These are phyloP conservation scores for Polymixis lichenea DNA, from an alignment of 2,888 invertebrate species.

Conservation along the genomic window DNA sequence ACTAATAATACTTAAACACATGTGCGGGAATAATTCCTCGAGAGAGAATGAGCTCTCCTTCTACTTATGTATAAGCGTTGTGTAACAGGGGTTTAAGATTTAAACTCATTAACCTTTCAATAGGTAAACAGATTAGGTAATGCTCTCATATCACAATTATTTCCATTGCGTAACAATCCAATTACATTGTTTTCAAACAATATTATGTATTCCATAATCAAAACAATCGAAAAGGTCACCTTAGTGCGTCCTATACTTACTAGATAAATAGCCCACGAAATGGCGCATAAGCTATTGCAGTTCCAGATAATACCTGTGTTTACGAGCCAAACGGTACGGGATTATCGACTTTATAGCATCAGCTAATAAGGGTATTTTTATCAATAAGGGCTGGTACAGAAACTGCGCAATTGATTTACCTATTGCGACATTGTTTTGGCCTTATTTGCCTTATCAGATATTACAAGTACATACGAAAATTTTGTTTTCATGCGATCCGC, in stretches of 20 bases:
- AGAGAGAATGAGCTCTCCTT: too few species aligned
- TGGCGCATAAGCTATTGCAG: constrained; percentile 26
- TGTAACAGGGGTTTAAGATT: not conserved
- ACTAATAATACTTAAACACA: too few species aligned
- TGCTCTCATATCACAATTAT: not conserved
- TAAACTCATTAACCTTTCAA: constrained; percentile 1
- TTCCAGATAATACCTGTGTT: constrained; percentile 27
- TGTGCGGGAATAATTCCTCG: too few species aligned
- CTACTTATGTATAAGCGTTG: not conserved
- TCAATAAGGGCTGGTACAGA: constrained; percentile 39
- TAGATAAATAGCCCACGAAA: constrained; percentile 22
- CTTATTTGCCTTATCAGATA: constrained; percentile 60
- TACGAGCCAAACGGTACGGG: not conserved
- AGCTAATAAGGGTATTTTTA: constrained; percentile 27
- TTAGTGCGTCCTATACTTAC: constrained; percentile 14
- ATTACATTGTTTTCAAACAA: constrained; percentile 27
- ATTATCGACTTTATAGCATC: constrained; percentile 23
- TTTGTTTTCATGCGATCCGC: constrained; percentile 38
- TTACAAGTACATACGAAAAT: constrained; percentile 26
- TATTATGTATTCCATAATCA: constrained; percentile 52
- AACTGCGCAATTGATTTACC: constrained; percentile 50
- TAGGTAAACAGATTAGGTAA: constrained; percentile 20
- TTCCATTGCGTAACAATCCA: constrained; percentile 29
- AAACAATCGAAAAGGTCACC: constrained; percentile 37
- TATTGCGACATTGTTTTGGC: constrained; percentile 42